phyloP scores from a whole-genome alignment of 2,888 invertebrate species.

The Entomobrya multifasciata region DNA sequence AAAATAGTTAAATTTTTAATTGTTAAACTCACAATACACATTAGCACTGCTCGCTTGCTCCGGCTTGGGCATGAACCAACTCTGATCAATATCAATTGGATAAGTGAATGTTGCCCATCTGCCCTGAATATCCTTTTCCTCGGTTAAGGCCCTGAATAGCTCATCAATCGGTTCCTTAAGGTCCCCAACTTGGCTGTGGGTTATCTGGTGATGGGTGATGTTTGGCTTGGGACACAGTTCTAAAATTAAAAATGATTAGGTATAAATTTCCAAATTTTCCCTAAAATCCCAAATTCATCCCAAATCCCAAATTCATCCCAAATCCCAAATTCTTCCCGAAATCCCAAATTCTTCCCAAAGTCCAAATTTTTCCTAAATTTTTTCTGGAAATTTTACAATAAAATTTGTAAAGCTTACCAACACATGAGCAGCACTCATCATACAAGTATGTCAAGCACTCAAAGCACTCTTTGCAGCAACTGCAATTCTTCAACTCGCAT shows the following conservation, averaged over 20 bases:
- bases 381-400: too few relatives aligned
- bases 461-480: constrained; percentile 97
- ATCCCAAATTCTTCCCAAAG: too few relatives aligned
- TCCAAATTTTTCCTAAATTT: too few relatives aligned
- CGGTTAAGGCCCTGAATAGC: constrained; percentile 90
- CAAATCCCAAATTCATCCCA: too few relatives aligned
- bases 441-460: constrained; percentile 94
- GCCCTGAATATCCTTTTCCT: constrained; percentile 88
- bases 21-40: constrained; percentile 77
- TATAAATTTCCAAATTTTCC: too few relatives aligned
- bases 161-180: constrained; percentile 90
- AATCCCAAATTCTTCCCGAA: too few relatives aligned
- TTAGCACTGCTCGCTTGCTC: constrained; percentile 69
- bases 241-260: constrained; percentile 81
- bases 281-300: too few relatives aligned
- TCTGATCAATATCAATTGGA: constrained; percentile 81
- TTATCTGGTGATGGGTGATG: constrained; percentile 87
- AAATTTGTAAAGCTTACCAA: constrained; percentile 88
- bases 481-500: constrained; percentile 94
- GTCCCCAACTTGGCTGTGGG: constrained; percentile 93
- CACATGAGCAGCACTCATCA: constrained; percentile 97
- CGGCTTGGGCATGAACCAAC: constrained; percentile 79
- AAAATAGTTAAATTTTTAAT: too few relatives aligned
- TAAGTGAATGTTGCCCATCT: constrained; percentile 93
- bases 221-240: constrained; percentile 95